Conservation (phyloP, 1,140 invertebrate species). For the Luehdorfia chinensis region DNA sequence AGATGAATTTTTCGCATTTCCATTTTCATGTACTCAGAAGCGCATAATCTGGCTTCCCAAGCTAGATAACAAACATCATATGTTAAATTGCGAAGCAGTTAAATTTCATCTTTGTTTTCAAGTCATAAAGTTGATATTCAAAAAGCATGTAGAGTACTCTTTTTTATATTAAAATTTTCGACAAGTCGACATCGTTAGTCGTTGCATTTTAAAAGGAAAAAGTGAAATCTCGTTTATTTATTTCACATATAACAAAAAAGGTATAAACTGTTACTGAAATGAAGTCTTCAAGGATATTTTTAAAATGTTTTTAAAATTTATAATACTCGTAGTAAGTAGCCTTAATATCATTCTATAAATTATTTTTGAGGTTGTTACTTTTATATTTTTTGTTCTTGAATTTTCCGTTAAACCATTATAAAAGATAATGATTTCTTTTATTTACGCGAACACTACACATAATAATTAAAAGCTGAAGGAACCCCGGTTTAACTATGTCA, state of each 20-base stretch:
- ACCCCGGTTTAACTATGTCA: too few relatives aligned
- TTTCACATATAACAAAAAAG: not conserved
- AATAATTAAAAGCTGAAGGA: too few relatives aligned
- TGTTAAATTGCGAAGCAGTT: not conserved
- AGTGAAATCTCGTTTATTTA: conserved; percentile 5
- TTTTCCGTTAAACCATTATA: too few relatives aligned
- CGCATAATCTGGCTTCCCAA: conserved; percentile 11
- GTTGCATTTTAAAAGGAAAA: conserved; percentile 15
- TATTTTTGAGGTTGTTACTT: too few relatives aligned
- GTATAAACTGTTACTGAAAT: not conserved
- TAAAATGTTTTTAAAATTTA: too few relatives aligned
- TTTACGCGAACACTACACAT: too few relatives aligned
- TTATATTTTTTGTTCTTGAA: too few relatives aligned
- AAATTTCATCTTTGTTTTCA: not conserved
- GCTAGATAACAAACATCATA: conserved; percentile 12
- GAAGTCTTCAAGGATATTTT: too few relatives aligned
- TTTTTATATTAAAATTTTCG: conserved; percentile 10
- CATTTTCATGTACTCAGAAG: conserved; percentile 33
- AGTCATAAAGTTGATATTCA: not conserved
- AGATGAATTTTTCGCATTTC: conserved; percentile 51
- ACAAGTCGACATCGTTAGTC: conserved; percentile 18
- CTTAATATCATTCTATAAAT: too few relatives aligned
- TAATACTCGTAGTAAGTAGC: too few relatives aligned
- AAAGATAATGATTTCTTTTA: too few relatives aligned
- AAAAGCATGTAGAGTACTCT: not conserved